A percentile compares a stretch with the other conserved stretches of the same genome.
phyloP scores from a whole-genome alignment of 2,797 vertebrate species.

The Falco columbarius region DNA sequence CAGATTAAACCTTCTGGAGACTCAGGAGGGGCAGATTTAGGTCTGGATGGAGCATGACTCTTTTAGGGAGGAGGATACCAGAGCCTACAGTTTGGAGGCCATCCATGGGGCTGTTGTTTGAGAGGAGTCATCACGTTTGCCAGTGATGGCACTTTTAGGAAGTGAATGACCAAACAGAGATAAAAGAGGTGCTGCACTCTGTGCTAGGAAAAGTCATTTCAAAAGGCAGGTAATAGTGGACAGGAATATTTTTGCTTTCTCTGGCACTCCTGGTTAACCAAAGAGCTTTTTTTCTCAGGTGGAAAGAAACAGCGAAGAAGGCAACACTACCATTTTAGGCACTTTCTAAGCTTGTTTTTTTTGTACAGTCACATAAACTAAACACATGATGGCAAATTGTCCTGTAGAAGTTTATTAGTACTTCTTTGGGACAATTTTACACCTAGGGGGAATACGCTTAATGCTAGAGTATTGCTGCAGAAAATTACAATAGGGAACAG shows the following conservation, averaged over 20 bases:
- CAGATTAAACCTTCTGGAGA: neutral
- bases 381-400: neutral
- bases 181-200: neutral
- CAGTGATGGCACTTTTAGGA: neutral
- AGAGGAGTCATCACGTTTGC: neutral
- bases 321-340: neutral
- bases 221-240: neutral
- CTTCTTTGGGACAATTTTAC: neutral
- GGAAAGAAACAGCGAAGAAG: neutral
- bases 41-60: neutral
- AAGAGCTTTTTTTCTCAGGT: constrained; percentile 1
- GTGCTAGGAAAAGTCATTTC: neutral
- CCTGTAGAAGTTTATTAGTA: constrained; percentile 5
- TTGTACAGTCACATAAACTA: neutral
- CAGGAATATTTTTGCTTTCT: constrained; percentile 17
- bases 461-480: neutral
- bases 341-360: neutral
- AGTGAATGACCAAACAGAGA: neutral
- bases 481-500: neutral
- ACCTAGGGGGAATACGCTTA: neutral
- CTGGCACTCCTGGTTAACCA: neutral
- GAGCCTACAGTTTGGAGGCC: neutral
- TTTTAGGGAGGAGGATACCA: neutral
- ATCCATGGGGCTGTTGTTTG: neutral
- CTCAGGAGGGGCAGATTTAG: neutral